Conservation (phyloP, 2,888 invertebrate genomes). For the Lepidocyrtoides sp. region DNA sequence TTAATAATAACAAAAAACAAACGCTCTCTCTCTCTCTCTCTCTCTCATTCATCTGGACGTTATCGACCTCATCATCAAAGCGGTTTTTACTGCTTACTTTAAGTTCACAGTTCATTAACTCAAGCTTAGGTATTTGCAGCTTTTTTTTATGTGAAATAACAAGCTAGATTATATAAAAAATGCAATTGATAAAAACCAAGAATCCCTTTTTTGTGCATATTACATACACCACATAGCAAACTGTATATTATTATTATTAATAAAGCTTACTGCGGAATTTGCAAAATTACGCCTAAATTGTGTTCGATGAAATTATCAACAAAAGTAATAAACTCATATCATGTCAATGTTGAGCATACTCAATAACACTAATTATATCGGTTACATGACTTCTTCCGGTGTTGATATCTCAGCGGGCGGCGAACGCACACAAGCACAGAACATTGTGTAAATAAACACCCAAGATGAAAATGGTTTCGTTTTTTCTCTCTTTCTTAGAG, state of each 20-base stretch:
- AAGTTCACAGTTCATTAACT: conserved; percentile 50
- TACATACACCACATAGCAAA: neutral
- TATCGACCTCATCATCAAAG: neutral
- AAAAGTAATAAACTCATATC: conserved; percentile 47
- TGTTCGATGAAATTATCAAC: neutral
- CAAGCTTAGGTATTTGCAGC: neutral
- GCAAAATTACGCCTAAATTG: neutral
- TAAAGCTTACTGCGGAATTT: neutral
- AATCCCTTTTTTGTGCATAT: neutral
- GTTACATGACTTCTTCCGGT: conserved; percentile 60
- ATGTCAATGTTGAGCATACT: conserved; percentile 34
- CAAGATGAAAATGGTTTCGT: neutral
- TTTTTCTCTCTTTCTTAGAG: neutral
- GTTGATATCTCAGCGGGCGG: conserved; percentile 39
- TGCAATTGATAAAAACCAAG: neutral
- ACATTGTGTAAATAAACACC: neutral
- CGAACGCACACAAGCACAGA: neutral
- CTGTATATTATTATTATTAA: neutral
- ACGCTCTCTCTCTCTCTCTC: neutral
- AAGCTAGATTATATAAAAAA: neutral
- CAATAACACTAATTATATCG: conserved; percentile 49
- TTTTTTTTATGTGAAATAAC: neutral
- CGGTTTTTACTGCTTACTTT: neutral
- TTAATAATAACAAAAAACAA: neutral
- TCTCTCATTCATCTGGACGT: conserved; percentile 6